Evolutionary conservation across 2,888 invertebrate species (phyloP), one percentile per base, ranked within the genome.

Genomic region (Alviniconcha strummeri): DNA sequence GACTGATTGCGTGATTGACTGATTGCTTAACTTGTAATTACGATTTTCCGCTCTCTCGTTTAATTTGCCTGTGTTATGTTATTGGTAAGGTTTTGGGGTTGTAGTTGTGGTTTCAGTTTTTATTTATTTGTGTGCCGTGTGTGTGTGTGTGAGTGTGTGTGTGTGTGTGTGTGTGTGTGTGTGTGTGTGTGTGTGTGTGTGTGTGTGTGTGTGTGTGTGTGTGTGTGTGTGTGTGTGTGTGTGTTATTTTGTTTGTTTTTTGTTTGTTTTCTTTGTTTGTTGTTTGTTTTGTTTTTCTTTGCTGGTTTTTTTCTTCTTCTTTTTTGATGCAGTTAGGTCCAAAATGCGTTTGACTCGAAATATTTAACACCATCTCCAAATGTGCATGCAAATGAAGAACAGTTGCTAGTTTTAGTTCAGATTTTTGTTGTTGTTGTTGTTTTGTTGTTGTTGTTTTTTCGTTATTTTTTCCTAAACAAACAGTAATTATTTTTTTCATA

Each of bases 151-250:
- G 56, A 2, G 76, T 52, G 54, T 52, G 76, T 52, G 76, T 17
- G 56, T 52, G 54, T 76, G 76, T 52, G 54, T 55, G 17, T 76
- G 54, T 55, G 15, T 55, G 54, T 55, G 76, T 76, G 54, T 76
- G 54, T 55, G 76, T 76, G 54, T 76, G 76, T 76, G 76, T 76
- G 54, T 76, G 54, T 76, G 54, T 76, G 54, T 76, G 69, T 69
- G 69, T n/a, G 69, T 69, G 69, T n/a, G 69, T 69, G 69, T n/a
- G 69, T 69, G n/a, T n/a, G 69, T 69, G 69, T 69, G 69, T 69
- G 69, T 69, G 69, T 69, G n/a, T 69, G 69, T 69, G 9, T 17
- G 69, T 69, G 69, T 69, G 69, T 69, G 69, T 69, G 69, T 69
- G 69, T 69, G 69, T 69, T 36, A 64, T 64, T 6, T 36, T 72